These are phyloP conservation scores for Spheniscus humboldti DNA, from an alignment of 2,797 vertebrate genomes.

Conservation along the genomic window DNA sequence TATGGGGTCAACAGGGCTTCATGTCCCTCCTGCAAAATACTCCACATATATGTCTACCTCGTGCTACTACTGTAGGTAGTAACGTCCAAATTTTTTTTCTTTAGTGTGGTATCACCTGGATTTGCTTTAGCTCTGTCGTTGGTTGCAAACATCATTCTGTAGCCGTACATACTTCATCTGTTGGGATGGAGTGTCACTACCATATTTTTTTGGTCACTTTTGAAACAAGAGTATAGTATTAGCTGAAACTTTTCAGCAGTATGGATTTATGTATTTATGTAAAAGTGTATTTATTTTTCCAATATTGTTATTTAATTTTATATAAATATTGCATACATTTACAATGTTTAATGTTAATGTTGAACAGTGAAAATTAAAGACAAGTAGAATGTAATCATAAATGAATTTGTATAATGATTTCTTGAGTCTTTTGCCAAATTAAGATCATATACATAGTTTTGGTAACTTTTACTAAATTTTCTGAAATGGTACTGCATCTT, in stretches of 20 bases:
- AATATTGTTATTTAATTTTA: constrained; percentile 92
- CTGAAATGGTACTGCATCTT: constrained; percentile 19
- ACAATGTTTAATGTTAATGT: constrained; percentile 79
- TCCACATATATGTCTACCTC: constrained; percentile 88
- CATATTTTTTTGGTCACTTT: constrained; percentile 72
- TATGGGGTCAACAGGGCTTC: constrained; percentile 63
- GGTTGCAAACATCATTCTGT: constrained; percentile 50
- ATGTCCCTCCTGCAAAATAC: constrained; percentile 71
- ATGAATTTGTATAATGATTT: constrained; percentile 74
- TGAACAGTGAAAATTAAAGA: constrained; percentile 84
- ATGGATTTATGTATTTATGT: constrained; percentile 90
- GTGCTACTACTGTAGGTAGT: constrained; percentile 70
- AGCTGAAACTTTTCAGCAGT: constrained; percentile 81
- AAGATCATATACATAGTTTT: constrained; percentile 27
- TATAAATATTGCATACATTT: constrained; percentile 82
- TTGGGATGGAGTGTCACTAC: constrained; percentile 67
- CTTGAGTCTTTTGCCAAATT: constrained; percentile 65
- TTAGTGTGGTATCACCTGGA: constrained; percentile 45
- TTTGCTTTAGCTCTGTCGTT: constrained; percentile 56
- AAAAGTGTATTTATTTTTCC: constrained; percentile 98
- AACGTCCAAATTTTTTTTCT: constrained; percentile 15
- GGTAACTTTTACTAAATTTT: constrained; percentile 32
- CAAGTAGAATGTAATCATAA: constrained; percentile 82
- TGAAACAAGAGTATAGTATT: constrained; percentile 86
- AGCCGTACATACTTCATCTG: constrained; percentile 64